Evolutionary conservation across 2,113 vertebrate genomes (phyloP), one percentile per base, ranked within the genome.

Genomic region (Ophthalmolycus amberensis): DNA sequence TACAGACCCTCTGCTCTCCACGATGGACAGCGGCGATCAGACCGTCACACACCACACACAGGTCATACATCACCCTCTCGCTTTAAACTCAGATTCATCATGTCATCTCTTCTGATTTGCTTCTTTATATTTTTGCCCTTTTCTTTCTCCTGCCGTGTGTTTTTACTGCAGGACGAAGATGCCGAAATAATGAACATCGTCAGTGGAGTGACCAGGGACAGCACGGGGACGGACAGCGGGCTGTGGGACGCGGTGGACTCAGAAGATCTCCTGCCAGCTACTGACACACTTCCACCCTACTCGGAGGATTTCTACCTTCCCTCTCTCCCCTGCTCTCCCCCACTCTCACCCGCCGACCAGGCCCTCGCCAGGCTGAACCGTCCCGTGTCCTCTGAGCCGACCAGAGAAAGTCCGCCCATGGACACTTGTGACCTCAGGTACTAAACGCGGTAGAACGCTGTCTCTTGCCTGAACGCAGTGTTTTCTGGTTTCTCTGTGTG

Each of bases 21-120:
- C 94, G 94, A 89, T 95, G 74, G 94, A 90, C 81, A 94, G 94
- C 75, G 94, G 76, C 0, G 91, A 94, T 69, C 95, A 95, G 88
- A 92, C 95, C 8, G 15, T 20, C 32, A 6, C 56, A 44, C 77
- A 66, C 48, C 92, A 93, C 42, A 91, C 95, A 20, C 94, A 96
- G 92, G 97, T 97, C 91, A 88, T 71, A 37, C 38, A 12, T 52
- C 27, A 34, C 32, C 54, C 15, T 29, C 37, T 54, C 27, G 54
- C 54, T 50, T 16, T 37, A 62, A 7, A 10, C 15, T 11, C 14
- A n/a, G 1, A 52, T 9, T 56, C 7, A 6, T 16, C 29, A 10
- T 25, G 59, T 37, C 32, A 20, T 10, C 0, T n/a, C 11, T 40
- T 52, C 6, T 46, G 0, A 10, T 44, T 48, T 71, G 1, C 7